A percentile compares a stretch with the other conserved stretches of the same genome.
phyloP scores from a whole-genome alignment of 1,140 invertebrate species.

The Aphaenogaster ashmeadi region DNA sequence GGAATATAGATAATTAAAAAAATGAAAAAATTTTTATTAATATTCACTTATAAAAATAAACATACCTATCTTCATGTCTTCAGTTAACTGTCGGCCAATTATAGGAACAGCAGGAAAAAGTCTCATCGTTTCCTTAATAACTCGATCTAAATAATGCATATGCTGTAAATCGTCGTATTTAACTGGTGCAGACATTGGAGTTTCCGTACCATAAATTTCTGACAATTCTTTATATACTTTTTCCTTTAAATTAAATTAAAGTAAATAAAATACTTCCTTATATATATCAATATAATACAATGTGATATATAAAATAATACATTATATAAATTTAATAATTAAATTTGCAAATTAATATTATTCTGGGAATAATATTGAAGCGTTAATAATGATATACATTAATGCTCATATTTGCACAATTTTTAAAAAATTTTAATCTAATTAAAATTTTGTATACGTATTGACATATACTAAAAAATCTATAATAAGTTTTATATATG shows the following conservation, averaged over 20 bases:
- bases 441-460: too few relatives aligned
- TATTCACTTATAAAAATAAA: background rate
- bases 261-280: conserved; percentile 13
- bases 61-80: conserved; percentile 78
- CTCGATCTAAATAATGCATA: conserved; percentile 89
- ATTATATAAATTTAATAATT: background rate
- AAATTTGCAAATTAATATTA: background rate
- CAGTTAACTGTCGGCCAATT: conserved; percentile 79
- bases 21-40: background rate
- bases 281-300: background rate
- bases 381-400: background rate
- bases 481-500: too few relatives aligned
- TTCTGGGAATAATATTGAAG: background rate
- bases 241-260: conserved; percentile 80
- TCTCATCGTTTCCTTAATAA: conserved; percentile 90
- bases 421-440: too few relatives aligned
- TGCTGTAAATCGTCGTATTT: conserved; percentile 87
- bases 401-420: background rate
- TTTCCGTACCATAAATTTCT: conserved; percentile 84
- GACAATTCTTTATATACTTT: conserved; percentile 86
- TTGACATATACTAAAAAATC: background rate
- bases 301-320: background rate
- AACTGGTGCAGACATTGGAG: conserved; percentile 71
- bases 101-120: conserved; percentile 90
- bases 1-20: too few relatives aligned